A percentile compares a stretch with the other conserved stretches of the same genome.
Evolutionary conservation across 2,113 vertebrate species (phyloP).

Genomic region (Cavia porcellus): DNA sequence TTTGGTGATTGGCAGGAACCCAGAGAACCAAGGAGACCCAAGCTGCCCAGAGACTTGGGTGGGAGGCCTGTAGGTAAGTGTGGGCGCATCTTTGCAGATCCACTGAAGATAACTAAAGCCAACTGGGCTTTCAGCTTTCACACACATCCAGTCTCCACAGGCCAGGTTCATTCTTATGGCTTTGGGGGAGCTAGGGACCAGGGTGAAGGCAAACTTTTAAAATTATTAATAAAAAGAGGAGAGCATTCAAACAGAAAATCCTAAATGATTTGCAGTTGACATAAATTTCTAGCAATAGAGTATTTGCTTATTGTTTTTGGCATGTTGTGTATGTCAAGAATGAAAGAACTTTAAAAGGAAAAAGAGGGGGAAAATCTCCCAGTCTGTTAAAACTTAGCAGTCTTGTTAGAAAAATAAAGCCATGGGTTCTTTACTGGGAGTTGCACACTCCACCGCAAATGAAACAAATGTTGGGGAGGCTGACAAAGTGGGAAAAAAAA

Average conservation of each 20-base stretch:
- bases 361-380: background rate
- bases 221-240: background rate
- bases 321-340: constrained; percentile 69
- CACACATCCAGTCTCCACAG: background rate
- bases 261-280: constrained; percentile 72
- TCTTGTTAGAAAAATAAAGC: constrained; percentile 78
- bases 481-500: constrained; percentile 38
- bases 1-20: constrained; percentile 28
- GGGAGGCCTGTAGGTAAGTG: accelerated
- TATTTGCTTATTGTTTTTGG: constrained; percentile 80
- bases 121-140: background rate
- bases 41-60: background rate
- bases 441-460: constrained; percentile 23
- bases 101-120: background rate
- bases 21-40: background rate
- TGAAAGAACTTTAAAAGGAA: constrained; percentile 21
- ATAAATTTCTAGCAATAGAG: constrained; percentile 56
- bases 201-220: background rate
- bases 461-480: constrained; percentile 62
- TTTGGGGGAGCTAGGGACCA: background rate
- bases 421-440: background rate
- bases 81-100: background rate
- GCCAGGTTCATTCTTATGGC: background rate
- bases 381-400: constrained; percentile 73
- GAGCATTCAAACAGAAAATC: constrained; percentile 56